A percentile compares a stretch with the other conserved stretches of the same genome.
Evolutionary conservation across 2,888 invertebrate species (phyloP).

Genomic region (Oscheius sp.): DNA sequence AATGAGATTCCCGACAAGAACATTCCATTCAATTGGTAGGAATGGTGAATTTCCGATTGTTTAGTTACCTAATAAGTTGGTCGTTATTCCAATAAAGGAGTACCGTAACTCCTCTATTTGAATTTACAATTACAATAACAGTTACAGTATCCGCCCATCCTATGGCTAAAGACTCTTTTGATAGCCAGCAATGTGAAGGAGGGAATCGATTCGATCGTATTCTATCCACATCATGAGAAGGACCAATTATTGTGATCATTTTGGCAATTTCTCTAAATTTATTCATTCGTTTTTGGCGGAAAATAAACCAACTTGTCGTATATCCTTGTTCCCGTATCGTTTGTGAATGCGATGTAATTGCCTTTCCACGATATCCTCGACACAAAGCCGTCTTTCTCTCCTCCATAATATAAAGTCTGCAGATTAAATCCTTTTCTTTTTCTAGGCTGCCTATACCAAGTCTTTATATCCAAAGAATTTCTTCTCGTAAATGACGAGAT

Average conservation of each 20-base stretch:
- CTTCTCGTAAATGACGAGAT: conserved; percentile 61
- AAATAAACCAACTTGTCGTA: conserved; percentile 53
- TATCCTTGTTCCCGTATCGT: conserved; percentile 68
- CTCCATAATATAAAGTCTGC: conserved; percentile 60
- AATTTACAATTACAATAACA: conserved; percentile 41
- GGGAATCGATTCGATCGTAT: conserved; percentile 57
- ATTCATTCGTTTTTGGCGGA: no score
- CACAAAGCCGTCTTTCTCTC: conserved; percentile 68
- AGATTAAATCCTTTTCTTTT: no score
- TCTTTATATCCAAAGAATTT: conserved; percentile 59
- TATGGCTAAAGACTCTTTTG: conserved; percentile 55
- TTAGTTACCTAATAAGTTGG: conserved; percentile 18
- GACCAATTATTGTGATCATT: conserved; percentile 58
- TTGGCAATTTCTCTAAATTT: conserved; percentile 16
- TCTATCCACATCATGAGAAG: conserved; percentile 56
- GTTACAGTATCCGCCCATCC: conserved; percentile 68
- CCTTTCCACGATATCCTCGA: conserved; percentile 58
- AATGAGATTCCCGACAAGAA: conserved; percentile 62
- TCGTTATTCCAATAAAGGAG: not conserved
- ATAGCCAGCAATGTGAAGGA: conserved; percentile 62
- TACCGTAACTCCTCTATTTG: conserved; percentile 7
- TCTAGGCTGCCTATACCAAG: conserved; percentile 33
- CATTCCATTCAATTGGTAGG: conserved; percentile 44
- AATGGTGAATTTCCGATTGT: conserved; percentile 45
- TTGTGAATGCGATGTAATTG: conserved; percentile 67